Percentiles rank a stretch among this genome's conserved stretches.
These are phyloP conservation scores for Calliphora vomitoria DNA, from an alignment of 2,888 invertebrate species.

Conservation along the genomic window DNA sequence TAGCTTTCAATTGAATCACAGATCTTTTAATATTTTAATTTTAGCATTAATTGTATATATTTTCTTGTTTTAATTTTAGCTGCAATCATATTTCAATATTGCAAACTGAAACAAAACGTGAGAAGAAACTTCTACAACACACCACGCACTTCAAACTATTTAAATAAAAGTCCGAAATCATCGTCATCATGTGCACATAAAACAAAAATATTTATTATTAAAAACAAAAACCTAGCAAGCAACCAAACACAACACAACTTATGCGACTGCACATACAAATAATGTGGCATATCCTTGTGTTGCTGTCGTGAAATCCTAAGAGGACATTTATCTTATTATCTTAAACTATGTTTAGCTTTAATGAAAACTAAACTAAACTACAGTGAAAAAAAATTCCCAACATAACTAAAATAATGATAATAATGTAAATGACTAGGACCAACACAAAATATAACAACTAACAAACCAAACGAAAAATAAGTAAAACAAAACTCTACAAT, in stretches of 20 bases:
- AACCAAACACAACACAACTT: constrained; percentile 4
- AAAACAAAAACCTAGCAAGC: constrained; percentile 32
- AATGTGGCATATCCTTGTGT: constrained; percentile 51
- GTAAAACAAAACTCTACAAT: constrained; percentile 29
- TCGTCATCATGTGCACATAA: constrained; percentile 67
- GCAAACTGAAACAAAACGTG: not conserved
- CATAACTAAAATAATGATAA: constrained; percentile 68
- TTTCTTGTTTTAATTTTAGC: no score
- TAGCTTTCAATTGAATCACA: no score
- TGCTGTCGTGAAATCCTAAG: constrained; percentile 67
- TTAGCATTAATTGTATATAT: no score
- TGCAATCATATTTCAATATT: no score
- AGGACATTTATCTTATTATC: constrained; percentile 74
- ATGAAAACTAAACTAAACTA: constrained; percentile 67
- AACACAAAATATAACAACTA: constrained; percentile 22
- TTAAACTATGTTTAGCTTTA: constrained; percentile 66
- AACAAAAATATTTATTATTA: constrained; percentile 66
- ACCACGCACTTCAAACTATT: constrained; percentile 25
- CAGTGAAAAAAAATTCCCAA: constrained; percentile 51
- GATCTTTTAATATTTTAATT: no score
- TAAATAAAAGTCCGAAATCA: constrained; percentile 12
- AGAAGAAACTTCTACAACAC: not conserved
- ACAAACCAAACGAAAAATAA: constrained; percentile 38
- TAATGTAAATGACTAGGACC: constrained; percentile 61
- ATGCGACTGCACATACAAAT: constrained; percentile 24